These are phyloP conservation scores for Drosophila bocqueti DNA, from an alignment of 1,140 invertebrate genomes.

Conservation along the genomic window DNA sequence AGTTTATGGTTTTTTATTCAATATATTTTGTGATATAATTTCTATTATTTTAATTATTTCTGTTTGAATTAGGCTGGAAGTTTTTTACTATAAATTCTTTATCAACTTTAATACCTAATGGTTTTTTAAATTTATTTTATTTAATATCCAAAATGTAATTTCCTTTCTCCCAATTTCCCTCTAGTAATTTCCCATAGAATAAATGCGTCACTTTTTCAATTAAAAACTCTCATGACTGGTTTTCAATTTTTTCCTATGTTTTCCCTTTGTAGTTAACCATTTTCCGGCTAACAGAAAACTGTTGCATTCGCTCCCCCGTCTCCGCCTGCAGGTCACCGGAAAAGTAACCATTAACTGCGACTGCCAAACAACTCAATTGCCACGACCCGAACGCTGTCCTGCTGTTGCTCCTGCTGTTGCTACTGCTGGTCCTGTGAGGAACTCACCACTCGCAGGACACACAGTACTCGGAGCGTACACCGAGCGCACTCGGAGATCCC, in stretches of 20 bases:
- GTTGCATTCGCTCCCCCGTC: constrained; percentile 36
- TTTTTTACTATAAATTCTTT: no score
- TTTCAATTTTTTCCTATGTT: not conserved
- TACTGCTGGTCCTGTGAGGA: not conserved
- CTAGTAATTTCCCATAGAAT: no score
- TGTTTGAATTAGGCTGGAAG: no score
- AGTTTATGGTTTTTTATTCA: no score
- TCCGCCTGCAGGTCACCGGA: not conserved
- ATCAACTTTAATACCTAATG: no score
- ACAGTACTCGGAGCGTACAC: not conserved
- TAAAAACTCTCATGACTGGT: not conserved
- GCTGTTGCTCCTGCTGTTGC: not conserved
- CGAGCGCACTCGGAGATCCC: not conserved
- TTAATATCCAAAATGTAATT: no score
- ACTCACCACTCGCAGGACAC: constrained; percentile 39
- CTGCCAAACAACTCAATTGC: constrained; percentile 40
- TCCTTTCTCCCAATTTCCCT: no score
- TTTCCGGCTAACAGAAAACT: constrained; percentile 39
- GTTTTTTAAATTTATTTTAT: no score
- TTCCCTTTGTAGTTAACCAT: not conserved
- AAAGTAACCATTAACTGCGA: constrained; percentile 29
- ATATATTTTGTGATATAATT: no score
- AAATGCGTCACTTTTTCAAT: no score
- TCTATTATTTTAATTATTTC: no score
- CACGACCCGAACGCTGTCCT: not conserved